Percentiles rank a stretch among this genome's conserved stretches.
Evolutionary conservation across 2,888 invertebrate genomes (phyloP).

Genomic region (Cloeon dipterum): DNA sequence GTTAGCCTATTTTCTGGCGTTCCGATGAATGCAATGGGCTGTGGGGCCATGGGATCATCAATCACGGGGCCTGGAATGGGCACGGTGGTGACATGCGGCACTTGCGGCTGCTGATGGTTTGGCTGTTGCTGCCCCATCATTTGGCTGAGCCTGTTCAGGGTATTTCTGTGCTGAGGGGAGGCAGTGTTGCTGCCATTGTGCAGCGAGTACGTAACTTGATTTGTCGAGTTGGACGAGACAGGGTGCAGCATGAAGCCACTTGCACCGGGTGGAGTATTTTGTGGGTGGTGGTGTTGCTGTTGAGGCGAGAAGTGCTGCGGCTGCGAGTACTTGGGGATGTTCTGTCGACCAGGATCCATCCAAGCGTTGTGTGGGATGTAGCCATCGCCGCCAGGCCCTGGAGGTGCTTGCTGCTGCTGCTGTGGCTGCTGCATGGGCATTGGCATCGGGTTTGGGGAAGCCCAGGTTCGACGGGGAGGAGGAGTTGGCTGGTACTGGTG

Average conservation of each 20-base stretch:
- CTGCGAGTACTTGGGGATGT: constrained; percentile 1
- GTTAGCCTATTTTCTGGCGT: constrained; percentile 12
- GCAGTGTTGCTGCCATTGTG: constrained; percentile 1
- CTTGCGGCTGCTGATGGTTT: constrained; percentile 10
- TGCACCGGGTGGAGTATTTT: background rate
- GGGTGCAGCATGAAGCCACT: constrained; percentile 1
- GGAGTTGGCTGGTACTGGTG: background rate
- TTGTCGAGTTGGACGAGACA: background rate
- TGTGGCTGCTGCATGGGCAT: constrained; percentile 16
- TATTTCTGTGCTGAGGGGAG: background rate
- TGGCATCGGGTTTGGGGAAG: constrained; percentile 22
- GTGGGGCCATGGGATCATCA: constrained; percentile 70
- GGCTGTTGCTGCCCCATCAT: constrained; percentile 16
- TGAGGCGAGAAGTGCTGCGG: constrained; percentile 13
- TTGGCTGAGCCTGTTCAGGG: constrained; percentile 16
- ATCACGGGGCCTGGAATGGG: constrained; percentile 41
- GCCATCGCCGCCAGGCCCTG: constrained; percentile 1
- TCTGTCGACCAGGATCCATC: background rate
- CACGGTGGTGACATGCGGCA: constrained; percentile 23
- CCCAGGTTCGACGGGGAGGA: constrained; percentile 40
- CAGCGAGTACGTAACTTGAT: constrained; percentile 3
- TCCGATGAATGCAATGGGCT: constrained; percentile 80
- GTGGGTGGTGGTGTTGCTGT: constrained; percentile 7
- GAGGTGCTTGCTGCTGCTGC: constrained; percentile 6
- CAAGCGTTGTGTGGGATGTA: constrained; percentile 1